These are phyloP conservation scores for Drosophila leontia DNA, from an alignment of 1,140 invertebrate genomes.

Conservation along the genomic window DNA sequence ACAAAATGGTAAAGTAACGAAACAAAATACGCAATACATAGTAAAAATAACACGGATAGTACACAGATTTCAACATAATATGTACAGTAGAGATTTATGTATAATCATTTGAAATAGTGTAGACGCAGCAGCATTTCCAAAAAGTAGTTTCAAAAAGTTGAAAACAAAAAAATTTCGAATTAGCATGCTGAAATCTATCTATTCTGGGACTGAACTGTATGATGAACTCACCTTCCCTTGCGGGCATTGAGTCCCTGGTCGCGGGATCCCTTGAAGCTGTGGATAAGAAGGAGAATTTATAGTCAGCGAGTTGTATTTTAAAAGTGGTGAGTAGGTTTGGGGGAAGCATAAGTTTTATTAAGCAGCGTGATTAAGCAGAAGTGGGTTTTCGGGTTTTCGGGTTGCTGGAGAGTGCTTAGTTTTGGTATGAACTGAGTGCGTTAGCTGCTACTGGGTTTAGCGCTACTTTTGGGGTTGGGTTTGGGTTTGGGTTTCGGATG, in stretches of 20 bases:
- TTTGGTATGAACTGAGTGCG: constrained; percentile 39
- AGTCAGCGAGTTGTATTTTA: neutral
- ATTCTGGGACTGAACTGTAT: constrained; percentile 31
- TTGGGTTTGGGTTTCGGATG: constrained; percentile 10
- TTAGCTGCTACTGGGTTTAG: constrained; percentile 55
- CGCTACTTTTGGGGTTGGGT: constrained; percentile 36
- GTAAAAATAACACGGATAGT: constrained; percentile 18
- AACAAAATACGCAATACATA: constrained; percentile 61
- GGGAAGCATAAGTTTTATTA: constrained; percentile 54
- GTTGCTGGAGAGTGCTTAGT: constrained; percentile 11
- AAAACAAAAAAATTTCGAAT: constrained; percentile 61
- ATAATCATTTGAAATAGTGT: constrained; percentile 54
- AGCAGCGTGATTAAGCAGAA: constrained; percentile 58
- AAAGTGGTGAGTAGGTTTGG: neutral
- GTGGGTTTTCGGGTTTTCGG: constrained; percentile 12
- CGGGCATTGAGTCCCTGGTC: constrained; percentile 85
- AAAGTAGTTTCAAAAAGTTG: constrained; percentile 59
- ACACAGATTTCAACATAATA: constrained; percentile 20
- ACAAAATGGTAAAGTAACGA: constrained; percentile 70
- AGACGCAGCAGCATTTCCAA: constrained; percentile 81
- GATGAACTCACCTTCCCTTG: constrained; percentile 78
- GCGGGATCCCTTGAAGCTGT: constrained; percentile 87
- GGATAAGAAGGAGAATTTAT: neutral
- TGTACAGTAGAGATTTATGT: constrained; percentile 11
- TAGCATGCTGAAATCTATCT: constrained; percentile 76